Base-by-base conservation (phyloP, 2,797 vertebrate genomes). In the Ispidina picta region DNA sequence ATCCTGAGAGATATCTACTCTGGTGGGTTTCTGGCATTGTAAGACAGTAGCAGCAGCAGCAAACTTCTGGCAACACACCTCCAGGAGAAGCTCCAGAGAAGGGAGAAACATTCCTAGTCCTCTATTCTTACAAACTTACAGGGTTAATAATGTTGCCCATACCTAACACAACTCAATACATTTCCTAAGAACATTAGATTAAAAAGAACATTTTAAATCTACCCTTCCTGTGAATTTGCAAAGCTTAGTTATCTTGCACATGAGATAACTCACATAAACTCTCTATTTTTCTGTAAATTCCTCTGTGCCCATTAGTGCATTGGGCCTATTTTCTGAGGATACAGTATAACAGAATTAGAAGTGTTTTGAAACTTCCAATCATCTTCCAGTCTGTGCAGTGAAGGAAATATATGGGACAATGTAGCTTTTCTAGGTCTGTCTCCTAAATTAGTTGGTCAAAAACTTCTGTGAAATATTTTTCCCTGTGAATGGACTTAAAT, bases 291-390 rank as follows among this genome's bases (percentile, higher is more conserved):
- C 28, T 89, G 44, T 68, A 58, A 84, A 82, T 74, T 21, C 26
- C 26, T 58, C 83, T 60, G 44, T 76, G 51, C 66, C 88, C 31
- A 66, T 92, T 93, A 92, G 44, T 31, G 26, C 48, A 86, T 66
- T 46, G 65, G 52, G 48, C 54, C 14, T 79, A 73, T 82, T 84
- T 80, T 91, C 89, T 60, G 68, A 92, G 83, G 89, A 79, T 35
- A 68, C 1, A 23, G 22, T 79, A 63, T 58, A 83, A 91, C 44
- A 83, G 79, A 92, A 92, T 94, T 94, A 94, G 71, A 82, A 93
- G 66, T 56, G 28, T 44, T 95, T 86, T 91, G 92, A 91, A 91
- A 79, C 49, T 51, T 54, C 37, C 12, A 15, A 79, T 66, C 46
- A 68, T 62, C 46, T 88, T 64, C 74, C 55, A 22, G 39, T 49